Conservation (phyloP, 2,888 invertebrate species). For the Drosophila suboccidentalis region DNA sequence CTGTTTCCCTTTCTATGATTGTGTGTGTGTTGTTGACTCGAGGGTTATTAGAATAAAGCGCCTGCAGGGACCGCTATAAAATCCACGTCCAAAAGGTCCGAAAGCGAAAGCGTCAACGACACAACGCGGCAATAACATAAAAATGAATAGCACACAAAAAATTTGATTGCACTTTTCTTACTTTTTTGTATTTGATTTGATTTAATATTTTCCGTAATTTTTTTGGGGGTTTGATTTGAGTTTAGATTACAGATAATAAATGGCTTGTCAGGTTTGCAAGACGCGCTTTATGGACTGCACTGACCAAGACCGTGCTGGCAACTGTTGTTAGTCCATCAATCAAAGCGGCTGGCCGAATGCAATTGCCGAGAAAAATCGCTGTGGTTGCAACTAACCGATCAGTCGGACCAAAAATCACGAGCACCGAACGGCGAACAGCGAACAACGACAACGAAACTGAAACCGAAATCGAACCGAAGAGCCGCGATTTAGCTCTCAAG, state of each 20-base stretch:
- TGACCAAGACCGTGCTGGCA: slow-evolving; percentile 60
- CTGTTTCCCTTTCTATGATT: neutral
- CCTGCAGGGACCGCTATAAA: slow-evolving; percentile 72
- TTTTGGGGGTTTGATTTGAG: slow-evolving; percentile 17
- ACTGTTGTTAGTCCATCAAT: slow-evolving; percentile 68
- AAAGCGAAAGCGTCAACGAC: slow-evolving; percentile 32
- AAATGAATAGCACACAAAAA: slow-evolving; percentile 49
- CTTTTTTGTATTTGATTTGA: neutral
- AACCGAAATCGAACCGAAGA: slow-evolving; percentile 49
- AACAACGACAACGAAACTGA: slow-evolving; percentile 24
- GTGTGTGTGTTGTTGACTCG: slow-evolving; percentile 36
- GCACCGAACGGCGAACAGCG: slow-evolving; percentile 9
- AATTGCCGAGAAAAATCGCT: slow-evolving; percentile 63
- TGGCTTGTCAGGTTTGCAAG: neutral
- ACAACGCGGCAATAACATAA: slow-evolving; percentile 50
- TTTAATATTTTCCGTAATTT: slow-evolving; percentile 5
- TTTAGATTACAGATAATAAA: neutral
- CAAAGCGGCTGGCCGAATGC: slow-evolving; percentile 66
- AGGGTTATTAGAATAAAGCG: slow-evolving; percentile 59
- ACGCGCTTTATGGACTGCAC: slow-evolving; percentile 56
- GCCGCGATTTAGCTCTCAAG: slow-evolving; percentile 15
- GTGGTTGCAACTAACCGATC: slow-evolving; percentile 67
- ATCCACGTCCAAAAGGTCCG: slow-evolving; percentile 50
- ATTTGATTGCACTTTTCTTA: slow-evolving; percentile 56
- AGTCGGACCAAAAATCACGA: slow-evolving; percentile 27